A percentile compares a stretch with the other conserved stretches of the same genome.
These are phyloP conservation scores for Agrochola circellaris DNA, from an alignment of 2,888 invertebrate genomes.

Conservation along the genomic window DNA sequence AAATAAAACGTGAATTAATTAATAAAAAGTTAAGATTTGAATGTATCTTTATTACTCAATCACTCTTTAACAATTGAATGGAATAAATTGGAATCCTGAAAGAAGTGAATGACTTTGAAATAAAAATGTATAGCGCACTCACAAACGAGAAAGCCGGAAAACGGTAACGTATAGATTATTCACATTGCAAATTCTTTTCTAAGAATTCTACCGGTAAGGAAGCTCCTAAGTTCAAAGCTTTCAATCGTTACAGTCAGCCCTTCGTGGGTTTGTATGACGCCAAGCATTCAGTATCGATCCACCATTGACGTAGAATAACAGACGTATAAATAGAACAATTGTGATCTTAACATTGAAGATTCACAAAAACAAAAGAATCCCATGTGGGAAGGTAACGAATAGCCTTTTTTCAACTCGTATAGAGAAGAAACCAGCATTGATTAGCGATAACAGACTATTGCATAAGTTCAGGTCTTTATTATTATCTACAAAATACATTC, in stretches of 20 bases:
- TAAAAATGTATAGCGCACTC: neutral
- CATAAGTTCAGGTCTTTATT: neutral
- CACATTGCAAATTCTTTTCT: conserved; percentile 26
- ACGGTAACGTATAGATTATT: conserved; percentile 21
- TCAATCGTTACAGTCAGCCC: conserved; percentile 12
- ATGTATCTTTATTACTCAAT: conserved; percentile 12
- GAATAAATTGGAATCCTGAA: conserved; percentile 3
- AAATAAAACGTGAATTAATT: conserved; percentile 15
- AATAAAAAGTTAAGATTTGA: neutral
- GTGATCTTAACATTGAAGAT: conserved; percentile 30
- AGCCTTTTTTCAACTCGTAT: neutral
- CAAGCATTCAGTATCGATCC: conserved; percentile 40
- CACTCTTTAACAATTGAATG: neutral
- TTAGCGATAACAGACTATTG: neutral
- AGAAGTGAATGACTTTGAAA: neutral
- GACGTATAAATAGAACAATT: conserved; percentile 11
- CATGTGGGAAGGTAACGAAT: neutral
- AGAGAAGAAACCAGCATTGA: neutral
- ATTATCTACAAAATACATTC: neutral
- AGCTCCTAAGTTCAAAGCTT: conserved; percentile 36
- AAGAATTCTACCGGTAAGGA: neutral
- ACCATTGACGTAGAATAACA: conserved; percentile 30
- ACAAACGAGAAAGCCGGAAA: conserved; percentile 10
- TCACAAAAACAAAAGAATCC: neutral
- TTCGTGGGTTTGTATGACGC: conserved; percentile 26